Percentiles rank a stretch among this genome's conserved stretches.
Evolutionary conservation across 2,888 invertebrate species (phyloP).

Genomic region (Stegophylla sp.): DNA sequence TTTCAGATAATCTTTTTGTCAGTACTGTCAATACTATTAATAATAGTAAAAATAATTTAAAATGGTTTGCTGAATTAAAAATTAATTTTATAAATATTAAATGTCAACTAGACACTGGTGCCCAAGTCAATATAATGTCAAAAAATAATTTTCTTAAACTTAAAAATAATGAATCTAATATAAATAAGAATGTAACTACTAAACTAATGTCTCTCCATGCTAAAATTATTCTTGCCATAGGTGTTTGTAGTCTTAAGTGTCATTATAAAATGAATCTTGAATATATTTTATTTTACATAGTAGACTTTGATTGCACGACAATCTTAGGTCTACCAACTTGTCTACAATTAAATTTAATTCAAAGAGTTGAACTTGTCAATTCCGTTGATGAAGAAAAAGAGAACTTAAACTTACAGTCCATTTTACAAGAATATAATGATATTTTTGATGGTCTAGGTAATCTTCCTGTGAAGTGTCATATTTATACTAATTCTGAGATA

Average conservation of each 20-base stretch:
- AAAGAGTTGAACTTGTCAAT: too few relatives aligned
- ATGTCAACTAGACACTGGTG: not conserved
- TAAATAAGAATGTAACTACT: not conserved
- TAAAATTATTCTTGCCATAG: not conserved
- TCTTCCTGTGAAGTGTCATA: slow-evolving; percentile 15
- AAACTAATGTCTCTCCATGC: slow-evolving; percentile 2
- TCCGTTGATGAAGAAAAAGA: too few relatives aligned
- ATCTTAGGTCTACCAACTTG: slow-evolving; percentile 27
- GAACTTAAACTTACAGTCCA: too few relatives aligned
- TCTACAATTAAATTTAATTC: not conserved
- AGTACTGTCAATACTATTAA: not conserved
- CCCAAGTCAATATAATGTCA: slow-evolving; percentile 5
- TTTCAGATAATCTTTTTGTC: not conserved
- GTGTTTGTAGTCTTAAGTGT: not conserved
- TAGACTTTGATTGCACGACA: slow-evolving; percentile 25
- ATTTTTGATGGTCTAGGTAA: slow-evolving; percentile 21
- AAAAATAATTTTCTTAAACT: not conserved
- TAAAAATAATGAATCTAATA: not conserved
- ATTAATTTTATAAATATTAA: not conserved
- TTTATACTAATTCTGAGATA: not conserved
- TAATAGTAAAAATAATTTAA: not conserved
- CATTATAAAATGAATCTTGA: slow-evolving; percentile 6
- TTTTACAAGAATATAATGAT: not conserved
- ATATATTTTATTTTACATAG: not conserved
- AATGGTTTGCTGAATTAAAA: not conserved